Percentiles rank a stretch among this genome's conserved stretches.
Evolutionary conservation across 2,888 invertebrate species (phyloP).

Genomic region (Abrostola tripartita): DNA sequence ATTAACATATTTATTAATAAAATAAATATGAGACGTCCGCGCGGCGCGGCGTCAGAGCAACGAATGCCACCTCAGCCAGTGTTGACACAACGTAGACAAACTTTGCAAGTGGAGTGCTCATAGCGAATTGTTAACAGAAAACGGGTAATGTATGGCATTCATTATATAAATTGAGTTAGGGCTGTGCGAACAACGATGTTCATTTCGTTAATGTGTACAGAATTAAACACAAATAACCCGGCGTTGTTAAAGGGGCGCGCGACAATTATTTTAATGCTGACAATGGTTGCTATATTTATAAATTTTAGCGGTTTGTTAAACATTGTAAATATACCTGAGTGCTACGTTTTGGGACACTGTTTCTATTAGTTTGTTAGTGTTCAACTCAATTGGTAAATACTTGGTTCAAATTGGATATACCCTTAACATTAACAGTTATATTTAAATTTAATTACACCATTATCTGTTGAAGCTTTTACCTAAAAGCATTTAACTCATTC

Average conservation of each 20-base stretch:
- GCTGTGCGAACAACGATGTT: constrained; percentile 75
- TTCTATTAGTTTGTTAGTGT: constrained; percentile 26
- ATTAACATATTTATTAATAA: constrained; percentile 89
- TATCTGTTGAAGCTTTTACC: too few species aligned
- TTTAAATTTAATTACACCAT: too few species aligned
- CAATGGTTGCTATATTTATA: constrained; percentile 52
- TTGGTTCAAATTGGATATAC: constrained; percentile 2
- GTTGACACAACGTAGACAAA: constrained; percentile 79
- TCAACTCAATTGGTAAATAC: constrained; percentile 16
- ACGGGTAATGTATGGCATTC: constrained; percentile 85
- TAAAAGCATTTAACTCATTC: too few species aligned
- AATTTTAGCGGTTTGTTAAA: constrained; percentile 51
- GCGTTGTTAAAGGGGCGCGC: constrained; percentile 53
- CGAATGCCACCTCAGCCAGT: constrained; percentile 68
- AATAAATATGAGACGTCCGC: constrained; percentile 86
- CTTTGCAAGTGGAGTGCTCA: constrained; percentile 73
- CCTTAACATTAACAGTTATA: too few species aligned
- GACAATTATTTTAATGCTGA: constrained; percentile 59
- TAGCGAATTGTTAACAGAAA: constrained; percentile 80
- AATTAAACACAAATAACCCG: constrained; percentile 79
- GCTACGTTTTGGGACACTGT: constrained; percentile 9
- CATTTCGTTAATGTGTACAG: constrained; percentile 84
- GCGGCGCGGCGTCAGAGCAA: constrained; percentile 60
- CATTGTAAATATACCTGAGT: constrained; percentile 36
- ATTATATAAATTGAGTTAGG: constrained; percentile 86